These are phyloP conservation scores for Sebastes diploproa DNA, from an alignment of 2,797 vertebrate genomes.

Conservation along the genomic window DNA sequence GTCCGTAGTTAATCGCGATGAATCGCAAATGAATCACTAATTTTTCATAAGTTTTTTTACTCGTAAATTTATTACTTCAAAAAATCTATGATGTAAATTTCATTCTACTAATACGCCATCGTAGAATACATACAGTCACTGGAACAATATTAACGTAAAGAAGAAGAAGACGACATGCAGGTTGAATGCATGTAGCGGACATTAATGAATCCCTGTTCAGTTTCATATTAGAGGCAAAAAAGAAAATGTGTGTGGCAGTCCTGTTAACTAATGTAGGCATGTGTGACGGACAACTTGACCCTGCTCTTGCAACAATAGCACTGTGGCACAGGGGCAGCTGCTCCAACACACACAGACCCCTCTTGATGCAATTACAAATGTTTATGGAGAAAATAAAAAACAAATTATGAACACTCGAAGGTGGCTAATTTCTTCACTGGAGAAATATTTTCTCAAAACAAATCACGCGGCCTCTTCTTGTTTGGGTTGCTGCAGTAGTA, in stretches of 20 bases:
- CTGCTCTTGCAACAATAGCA: conserved; percentile 45
- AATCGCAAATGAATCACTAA: too few species aligned
- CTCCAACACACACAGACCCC: conserved; percentile 12
- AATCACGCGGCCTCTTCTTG: conserved; percentile 40
- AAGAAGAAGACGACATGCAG: background rate
- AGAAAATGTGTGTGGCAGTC: conserved; percentile 4
- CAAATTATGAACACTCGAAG: conserved; percentile 63
- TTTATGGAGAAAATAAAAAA: conserved; percentile 78
- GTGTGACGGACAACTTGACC: conserved; percentile 50
- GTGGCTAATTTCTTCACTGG: conserved; percentile 66
- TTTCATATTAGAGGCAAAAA: background rate
- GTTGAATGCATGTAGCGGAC: background rate
- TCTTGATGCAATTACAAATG: conserved; percentile 74
- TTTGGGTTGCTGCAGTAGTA: conserved; percentile 54
- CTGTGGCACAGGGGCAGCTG: conserved; percentile 16
- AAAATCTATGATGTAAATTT: too few species aligned
- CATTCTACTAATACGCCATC: too few species aligned
- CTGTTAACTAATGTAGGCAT: conserved; percentile 33
- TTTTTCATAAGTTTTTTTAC: too few species aligned
- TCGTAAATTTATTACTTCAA: too few species aligned
- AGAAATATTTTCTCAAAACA: conserved; percentile 67
- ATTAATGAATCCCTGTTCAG: background rate
- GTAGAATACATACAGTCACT: background rate
- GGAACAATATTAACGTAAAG: too few species aligned
- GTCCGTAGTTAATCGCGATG: too few species aligned